phyloP scores from a whole-genome alignment of 2,888 invertebrate genomes.

The Sialis lutaria region DNA sequence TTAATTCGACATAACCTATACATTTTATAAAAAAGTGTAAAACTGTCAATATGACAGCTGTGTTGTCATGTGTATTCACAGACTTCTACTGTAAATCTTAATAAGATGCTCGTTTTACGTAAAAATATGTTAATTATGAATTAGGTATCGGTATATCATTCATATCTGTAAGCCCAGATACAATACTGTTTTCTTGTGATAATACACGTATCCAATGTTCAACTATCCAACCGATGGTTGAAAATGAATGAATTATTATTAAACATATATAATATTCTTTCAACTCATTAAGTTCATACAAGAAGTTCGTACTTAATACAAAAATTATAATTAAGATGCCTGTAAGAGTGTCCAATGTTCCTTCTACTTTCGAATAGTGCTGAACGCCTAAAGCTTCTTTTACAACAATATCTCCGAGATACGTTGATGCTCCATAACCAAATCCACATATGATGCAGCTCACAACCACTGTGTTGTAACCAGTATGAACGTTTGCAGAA shows the following conservation, averaged over 20 bases:
- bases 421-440: constrained; percentile 12
- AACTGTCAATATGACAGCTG: no score
- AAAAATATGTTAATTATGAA: no score
- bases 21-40: no score
- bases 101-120: no score
- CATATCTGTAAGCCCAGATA: no score
- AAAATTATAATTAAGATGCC: constrained; percentile 10
- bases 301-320: constrained; percentile 4
- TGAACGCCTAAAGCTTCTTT: constrained; percentile 11
- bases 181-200: neutral
- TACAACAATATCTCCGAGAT: constrained; percentile 11
- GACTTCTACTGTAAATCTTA: no score
- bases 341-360: constrained; percentile 12
- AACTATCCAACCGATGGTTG: neutral
- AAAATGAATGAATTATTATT: neutral
- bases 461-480: constrained; percentile 9
- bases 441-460: constrained; percentile 12
- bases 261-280: neutral
- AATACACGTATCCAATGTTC: neutral
- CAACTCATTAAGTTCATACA: no score
- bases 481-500: neutral
- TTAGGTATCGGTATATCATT: no score
- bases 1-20: no score
- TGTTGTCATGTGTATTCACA: no score
- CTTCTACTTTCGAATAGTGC: constrained; percentile 12